phyloP scores from a whole-genome alignment of 1,140 invertebrate species.

The Acromyrmex heyeri region DNA sequence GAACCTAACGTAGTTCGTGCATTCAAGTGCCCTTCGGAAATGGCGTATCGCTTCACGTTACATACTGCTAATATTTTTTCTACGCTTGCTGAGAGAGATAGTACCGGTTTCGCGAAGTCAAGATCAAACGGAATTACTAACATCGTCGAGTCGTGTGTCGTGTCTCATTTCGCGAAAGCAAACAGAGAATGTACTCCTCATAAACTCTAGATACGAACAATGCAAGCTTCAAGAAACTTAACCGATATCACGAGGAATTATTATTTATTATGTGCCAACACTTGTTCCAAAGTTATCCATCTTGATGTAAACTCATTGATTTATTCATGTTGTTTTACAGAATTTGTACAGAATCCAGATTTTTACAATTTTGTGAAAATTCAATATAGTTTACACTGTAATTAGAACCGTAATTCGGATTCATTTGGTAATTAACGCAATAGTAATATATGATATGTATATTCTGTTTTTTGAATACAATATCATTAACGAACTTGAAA shows the following conservation, averaged over 20 bases:
- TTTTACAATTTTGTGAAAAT: not conserved
- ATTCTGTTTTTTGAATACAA: not conserved
- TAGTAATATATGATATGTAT: not conserved
- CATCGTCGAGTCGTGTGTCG: not conserved
- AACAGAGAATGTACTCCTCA: constrained; percentile 1
- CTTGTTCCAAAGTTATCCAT: not conserved
- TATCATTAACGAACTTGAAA: constrained; percentile 18
- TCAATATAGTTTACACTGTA: not conserved
- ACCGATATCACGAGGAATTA: not conserved
- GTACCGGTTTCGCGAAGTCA: constrained; percentile 9
- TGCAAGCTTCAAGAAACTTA: not conserved
- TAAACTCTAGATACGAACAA: constrained; percentile 7
- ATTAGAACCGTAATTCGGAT: not conserved
- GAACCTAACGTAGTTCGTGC: constrained; percentile 34
- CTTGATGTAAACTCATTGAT: not conserved
- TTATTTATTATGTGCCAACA: not conserved
- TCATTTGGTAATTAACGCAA: not conserved
- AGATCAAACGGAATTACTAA: constrained; percentile 50
- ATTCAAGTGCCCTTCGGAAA: constrained; percentile 41
- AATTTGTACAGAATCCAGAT: not conserved
- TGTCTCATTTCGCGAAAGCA: constrained; percentile 34
- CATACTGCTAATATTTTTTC: constrained; percentile 48
- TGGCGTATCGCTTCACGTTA: constrained; percentile 9
- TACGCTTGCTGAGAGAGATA: constrained; percentile 12
- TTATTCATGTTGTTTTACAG: not conserved